A percentile compares a stretch with the other conserved stretches of the same genome.
phyloP scores from a whole-genome alignment of 2,113 vertebrate species.

The Eurypyga helias region DNA sequence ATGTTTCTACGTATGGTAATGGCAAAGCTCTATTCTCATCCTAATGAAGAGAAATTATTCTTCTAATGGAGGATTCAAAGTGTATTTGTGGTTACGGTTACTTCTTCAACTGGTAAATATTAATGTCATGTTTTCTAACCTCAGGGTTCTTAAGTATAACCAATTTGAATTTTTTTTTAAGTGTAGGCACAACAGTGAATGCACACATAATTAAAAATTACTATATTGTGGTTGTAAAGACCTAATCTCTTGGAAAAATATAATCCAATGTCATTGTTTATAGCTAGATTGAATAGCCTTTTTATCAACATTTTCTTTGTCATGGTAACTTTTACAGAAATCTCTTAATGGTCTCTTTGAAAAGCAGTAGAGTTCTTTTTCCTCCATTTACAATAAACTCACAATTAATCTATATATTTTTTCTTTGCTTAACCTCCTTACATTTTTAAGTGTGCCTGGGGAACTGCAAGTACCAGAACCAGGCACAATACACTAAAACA shows the following conservation, averaged over 20 bases:
- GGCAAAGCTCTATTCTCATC: not conserved
- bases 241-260: not conserved
- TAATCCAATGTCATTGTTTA: not conserved
- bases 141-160: not conserved
- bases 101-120: not conserved
- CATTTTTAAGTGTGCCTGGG: not conserved
- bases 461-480: not conserved
- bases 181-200: not conserved
- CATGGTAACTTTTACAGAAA: not conserved
- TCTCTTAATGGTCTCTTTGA: not conserved
- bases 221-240: not conserved
- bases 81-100: not conserved
- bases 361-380: not conserved
- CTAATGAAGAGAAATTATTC: not conserved
- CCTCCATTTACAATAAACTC: not conserved
- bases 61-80: not conserved
- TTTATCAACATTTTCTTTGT: not conserved
- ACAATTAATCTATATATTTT: not conserved
- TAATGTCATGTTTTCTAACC: not conserved
- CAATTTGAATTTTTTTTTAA: not conserved
- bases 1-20: not conserved
- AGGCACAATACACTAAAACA: not conserved
- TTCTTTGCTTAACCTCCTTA: not conserved
- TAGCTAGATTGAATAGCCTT: not conserved
- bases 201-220: not conserved